These are phyloP conservation scores for Agrilus mali DNA, from an alignment of 2,888 invertebrate genomes.

Conservation along the genomic window DNA sequence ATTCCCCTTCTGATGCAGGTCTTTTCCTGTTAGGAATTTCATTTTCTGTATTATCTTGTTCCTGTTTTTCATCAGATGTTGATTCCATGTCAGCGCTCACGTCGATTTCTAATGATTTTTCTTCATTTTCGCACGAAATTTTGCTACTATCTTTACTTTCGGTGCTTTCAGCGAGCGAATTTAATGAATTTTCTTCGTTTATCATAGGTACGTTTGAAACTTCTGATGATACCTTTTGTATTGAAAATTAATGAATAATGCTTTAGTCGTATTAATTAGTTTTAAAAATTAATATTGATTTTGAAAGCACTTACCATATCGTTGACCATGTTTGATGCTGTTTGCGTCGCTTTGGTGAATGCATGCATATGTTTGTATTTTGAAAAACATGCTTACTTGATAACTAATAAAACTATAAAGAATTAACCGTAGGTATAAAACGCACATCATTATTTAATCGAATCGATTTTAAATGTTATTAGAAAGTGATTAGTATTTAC, in stretches of 20 bases:
- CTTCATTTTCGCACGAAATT: constrained; percentile 9
- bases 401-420: too few relatives aligned
- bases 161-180: neutral
- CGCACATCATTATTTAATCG: too few relatives aligned
- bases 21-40: neutral
- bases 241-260: too few relatives aligned
- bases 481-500: too few relatives aligned
- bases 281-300: too few relatives aligned
- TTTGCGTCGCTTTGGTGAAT: constrained; percentile 10
- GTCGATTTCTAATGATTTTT: constrained; percentile 11
- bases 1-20: neutral
- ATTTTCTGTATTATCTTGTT: constrained; percentile 1
- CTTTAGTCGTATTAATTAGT: too few relatives aligned
- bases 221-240: too few relatives aligned
- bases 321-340: constrained; percentile 2
- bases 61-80: constrained; percentile 1
- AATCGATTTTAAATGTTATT: too few relatives aligned
- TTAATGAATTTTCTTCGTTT: constrained; percentile 1
- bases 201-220: constrained; percentile 1
- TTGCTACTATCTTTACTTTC: constrained; percentile 2
- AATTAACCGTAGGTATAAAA: too few relatives aligned
- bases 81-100: constrained; percentile 3
- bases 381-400: neutral
- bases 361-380: constrained; percentile 12
- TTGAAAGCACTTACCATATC: constrained; percentile 7